Percentiles rank a stretch among this genome's conserved stretches.
Conservation (phyloP, 2,797 vertebrate genomes). For the Pipistrellus kuhlii region DNA sequence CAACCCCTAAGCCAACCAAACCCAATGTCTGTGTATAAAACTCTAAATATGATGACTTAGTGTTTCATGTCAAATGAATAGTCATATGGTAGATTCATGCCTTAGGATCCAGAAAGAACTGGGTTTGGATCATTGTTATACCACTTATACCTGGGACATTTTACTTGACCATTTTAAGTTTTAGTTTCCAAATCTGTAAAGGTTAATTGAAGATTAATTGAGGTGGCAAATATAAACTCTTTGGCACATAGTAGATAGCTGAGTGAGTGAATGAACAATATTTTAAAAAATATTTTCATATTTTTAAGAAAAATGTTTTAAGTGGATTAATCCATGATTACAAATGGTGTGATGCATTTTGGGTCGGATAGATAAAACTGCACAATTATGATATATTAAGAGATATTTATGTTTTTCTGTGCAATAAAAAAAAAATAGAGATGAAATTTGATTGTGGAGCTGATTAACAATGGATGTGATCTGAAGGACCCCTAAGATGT, state of each 20-base stretch:
- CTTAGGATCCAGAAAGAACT: background rate
- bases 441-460: background rate
- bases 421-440: background rate
- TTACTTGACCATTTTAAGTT: background rate
- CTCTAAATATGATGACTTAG: background rate
- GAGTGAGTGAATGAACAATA: background rate
- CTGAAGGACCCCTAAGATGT: background rate
- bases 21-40: background rate
- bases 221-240: background rate
- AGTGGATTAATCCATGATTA: background rate
- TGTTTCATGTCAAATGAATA: background rate
- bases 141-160: background rate
- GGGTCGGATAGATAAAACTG: background rate
- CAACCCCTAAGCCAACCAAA: background rate
- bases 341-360: background rate
- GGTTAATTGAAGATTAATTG: too few relatives aligned
- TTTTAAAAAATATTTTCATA: background rate
- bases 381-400: background rate
- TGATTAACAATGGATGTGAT: background rate
- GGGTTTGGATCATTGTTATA: background rate
- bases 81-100: background rate
- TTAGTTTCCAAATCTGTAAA: constrained; percentile 10
- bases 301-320: constrained; percentile 4
- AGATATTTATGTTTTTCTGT: background rate
- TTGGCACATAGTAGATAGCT: background rate